Base-by-base conservation (phyloP, 2,888 invertebrate genomes). In the Drosophila vallismaia region DNA sequence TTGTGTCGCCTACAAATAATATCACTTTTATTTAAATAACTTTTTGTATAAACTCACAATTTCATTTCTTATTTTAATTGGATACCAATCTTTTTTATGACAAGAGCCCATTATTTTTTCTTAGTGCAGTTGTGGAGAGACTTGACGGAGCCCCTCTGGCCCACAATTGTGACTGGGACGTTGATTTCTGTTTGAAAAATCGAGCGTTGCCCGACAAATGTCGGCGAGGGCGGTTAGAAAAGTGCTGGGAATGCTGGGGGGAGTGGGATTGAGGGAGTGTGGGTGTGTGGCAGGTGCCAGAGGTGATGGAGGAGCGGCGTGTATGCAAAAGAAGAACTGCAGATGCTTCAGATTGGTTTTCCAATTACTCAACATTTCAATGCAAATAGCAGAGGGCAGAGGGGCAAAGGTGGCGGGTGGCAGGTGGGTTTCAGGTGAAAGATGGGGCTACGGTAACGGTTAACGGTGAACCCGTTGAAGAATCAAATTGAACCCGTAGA, bases 281-380 rank as follows among this genome's bases (percentile, higher is more conserved):
- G 28, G 28, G 28, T 3, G 28, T 6, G 28, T 6, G 5, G 19
- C 19, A 19, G 19, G 28, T 28, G 28, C 28, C 28, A 28, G 6
- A 2, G 28, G 28, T 1, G 28, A 28, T 28, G 28, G 28, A 6
- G 28, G 28, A 19, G 19, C 19, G 28, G 36, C n/a, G 62, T 83
- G 86, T 88, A 85, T 83, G 88, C 88, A 78, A 86, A 86, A 83
- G 81, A 76, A 82, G 80, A 82, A 80, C 70, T 83, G 84, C 88
- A 86, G 88, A 80, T 88, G 86, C 80, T 88, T 83, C 84, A 85
- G 83, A 87, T 85, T 87, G 86, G 76, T 80, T 86, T 85, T 87
- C 83, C 84, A 85, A 85, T 85, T 85, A 86, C 86, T 85, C 88
- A 88, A 83, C 83, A 85, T 84, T 84, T 87, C 80, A 84, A 87